A percentile compares a stretch with the other conserved stretches of the same genome.
Conservation (phyloP, 2,113 vertebrate genomes). For the Polypterus senegalus region DNA sequence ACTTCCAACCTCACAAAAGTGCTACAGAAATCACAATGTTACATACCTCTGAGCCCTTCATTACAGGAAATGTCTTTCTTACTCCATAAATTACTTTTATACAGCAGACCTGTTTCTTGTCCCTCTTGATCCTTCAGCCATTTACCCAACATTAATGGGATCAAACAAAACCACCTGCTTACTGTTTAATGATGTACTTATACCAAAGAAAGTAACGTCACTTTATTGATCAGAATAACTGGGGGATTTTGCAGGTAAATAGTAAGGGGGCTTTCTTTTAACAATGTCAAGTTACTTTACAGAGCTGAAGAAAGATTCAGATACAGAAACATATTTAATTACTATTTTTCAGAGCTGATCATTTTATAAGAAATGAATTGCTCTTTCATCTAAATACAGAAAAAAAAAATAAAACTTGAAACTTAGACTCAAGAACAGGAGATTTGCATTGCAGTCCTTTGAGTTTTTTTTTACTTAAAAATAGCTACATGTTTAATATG, state of each 20-base stretch:
- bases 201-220: not conserved
- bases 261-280: not conserved
- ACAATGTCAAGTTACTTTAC: not conserved
- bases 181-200: conserved; percentile 1
- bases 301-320: not conserved
- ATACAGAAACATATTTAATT: not conserved
- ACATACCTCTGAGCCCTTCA: not conserved
- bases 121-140: not conserved
- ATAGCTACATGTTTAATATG: no score
- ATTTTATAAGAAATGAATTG: not conserved
- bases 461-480: no score
- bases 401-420: no score
- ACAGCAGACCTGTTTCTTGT: conserved; percentile 1
- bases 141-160: conserved; percentile 2
- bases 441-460: no score
- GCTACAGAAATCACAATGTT: not conserved
- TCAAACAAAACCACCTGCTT: conserved; percentile 2
- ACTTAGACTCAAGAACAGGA: no score
- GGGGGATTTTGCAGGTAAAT: not conserved
- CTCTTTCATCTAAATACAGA: not conserved
- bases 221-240: not conserved
- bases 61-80: conserved; percentile 7
- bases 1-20: not conserved
- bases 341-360: not conserved
- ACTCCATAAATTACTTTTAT: conserved; percentile 3